Evolutionary conservation across 2,888 invertebrate genomes (phyloP), one percentile per base, ranked within the genome.

Genomic region (Pseudoips prasinana): DNA sequence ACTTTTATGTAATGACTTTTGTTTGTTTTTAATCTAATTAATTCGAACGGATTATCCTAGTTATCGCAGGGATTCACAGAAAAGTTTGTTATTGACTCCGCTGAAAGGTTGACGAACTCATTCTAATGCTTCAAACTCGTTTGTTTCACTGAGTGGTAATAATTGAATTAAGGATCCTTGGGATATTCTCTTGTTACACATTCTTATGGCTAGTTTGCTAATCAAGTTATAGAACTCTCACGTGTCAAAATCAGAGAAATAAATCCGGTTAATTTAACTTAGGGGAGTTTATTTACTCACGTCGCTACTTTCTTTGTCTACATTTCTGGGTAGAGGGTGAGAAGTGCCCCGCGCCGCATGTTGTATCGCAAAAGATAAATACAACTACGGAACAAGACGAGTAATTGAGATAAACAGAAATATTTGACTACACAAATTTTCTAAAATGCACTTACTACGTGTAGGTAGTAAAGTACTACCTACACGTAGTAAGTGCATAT

Each of bases 21-120:
- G 77, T 78, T 81, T 80, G 74, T 75, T 77, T 79, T 80, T 81
- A 83, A 83, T 81, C 79, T 73, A 79, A 83, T 83, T 83, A 82
- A 83, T 81, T 77, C 67, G 68, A 68, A 73, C 67, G 73, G 77
- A 79, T 79, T 77, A 76, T 74, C 73, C 74, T 72, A 71, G 71
- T 69, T 73, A 75, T 72, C 65, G 64, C 68, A 64, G 71, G 74
- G 73, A 76, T 80, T 77, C 68, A 67, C 58, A 51, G 62, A 60
- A 57, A 71, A 75, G 67, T 75, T 73, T 72, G 62, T 64, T 70
- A 70, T 69, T 62, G 60, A 67, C 59, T 66, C 46, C 41, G 55
- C 50, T 37, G 39, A 61, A 60, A 65, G 72, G 71, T 69, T 60
- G 58, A 64, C 51, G 63, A 54, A 59, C 69, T 50, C 58, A 59